Evolutionary conservation across 2,797 vertebrate species (phyloP), one percentile per base, ranked within the genome.

Genomic region (Mionectes olivaceus): DNA sequence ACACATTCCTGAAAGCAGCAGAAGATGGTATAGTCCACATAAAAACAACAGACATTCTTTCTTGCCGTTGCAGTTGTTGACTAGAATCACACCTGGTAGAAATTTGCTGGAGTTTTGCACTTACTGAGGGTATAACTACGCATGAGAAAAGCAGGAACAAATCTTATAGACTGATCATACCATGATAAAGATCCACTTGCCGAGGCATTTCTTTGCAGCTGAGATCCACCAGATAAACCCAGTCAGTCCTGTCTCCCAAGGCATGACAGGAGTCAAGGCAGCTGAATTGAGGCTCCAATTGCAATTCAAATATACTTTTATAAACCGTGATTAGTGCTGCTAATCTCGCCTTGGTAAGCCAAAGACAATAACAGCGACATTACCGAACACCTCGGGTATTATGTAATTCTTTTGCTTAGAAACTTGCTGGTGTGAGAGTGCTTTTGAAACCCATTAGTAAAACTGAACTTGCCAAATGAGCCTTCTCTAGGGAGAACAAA

Each of bases 371-470:
- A 83, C 87, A 56, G 47, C 1, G 6, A 81, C 10, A 19, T 95
- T 93, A 82, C 86, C 0, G 12, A 96, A 90, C 91, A 83, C 87
- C 87, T 96, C 41, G 24, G 21, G 16, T 57, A 64, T 93, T 94
- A 80, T 84, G 92, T 83, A 89, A 95, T 87, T 68, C 56, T 85
- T 80, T 35, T 85, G 73, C 93, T 92, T 52, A 71, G 84, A 87
- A 83, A 86, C 92, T 85, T 74, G 65, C 87, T 90, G 92, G 79
- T 79, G 47, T 86, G 74, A 92, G 80, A 95, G 44, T n/a, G 76
- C 89, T 88, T 95, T 94, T 81, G 92, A 94, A 96, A 96, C 75
- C 74, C 86, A 87, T 93, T 92, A 95, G 90, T 56, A 87, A 79
- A 89, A 80, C 83, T 70, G 71, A 87, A 86, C 67, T 71, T 95